Base-by-base conservation (phyloP, 2,113 vertebrate genomes). In the Centrocercus urophasianus region DNA sequence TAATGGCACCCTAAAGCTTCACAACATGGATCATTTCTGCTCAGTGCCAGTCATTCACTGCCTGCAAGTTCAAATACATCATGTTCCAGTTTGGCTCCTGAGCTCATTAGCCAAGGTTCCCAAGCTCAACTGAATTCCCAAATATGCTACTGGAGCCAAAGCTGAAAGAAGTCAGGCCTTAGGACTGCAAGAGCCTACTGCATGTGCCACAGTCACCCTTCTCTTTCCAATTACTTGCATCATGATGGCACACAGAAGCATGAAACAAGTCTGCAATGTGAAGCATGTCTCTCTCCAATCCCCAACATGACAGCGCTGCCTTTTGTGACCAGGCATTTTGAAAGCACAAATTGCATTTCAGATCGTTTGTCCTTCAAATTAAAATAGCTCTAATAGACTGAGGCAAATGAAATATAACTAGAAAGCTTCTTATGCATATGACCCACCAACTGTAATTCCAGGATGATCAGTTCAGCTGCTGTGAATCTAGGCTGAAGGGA, bases 141-240 rank as follows among this genome's bases (percentile, higher is more conserved):
- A 61, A 43, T 30, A 60, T 21, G 28, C 63, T 17, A 3, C n/a
- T 72, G 64, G 19, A 73, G 11, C 1, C 2, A 89, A 85, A 92
- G 6, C 76, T 79, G 43, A 82, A 47, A 67, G 30, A 89, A 73
- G 65, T n/a, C 19, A 42, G 25, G 8, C 11, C 34, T 71, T 22
- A 79, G 60, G 40, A 65, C 11, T 27, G 27, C 42, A 32, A 57
- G 13, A 66, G 28, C 8, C 50, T n/a, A 24, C 15, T 11, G 10
- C 0, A 0, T 1, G 1, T 25, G 34, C 32, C 38, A 57, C n/a
- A 66, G 19, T 85, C 7, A 42, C 13, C 19, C 32, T 43, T n/a
- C 18, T 59, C 54, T 54, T 65, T 5, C 10, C 27, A 67, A 12
- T 52, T 42, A 56, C 43, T 78, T 56, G 4, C 50, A 60, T 18